These are phyloP conservation scores for Helleia helle DNA, from an alignment of 2,888 invertebrate species.

Conservation along the genomic window DNA sequence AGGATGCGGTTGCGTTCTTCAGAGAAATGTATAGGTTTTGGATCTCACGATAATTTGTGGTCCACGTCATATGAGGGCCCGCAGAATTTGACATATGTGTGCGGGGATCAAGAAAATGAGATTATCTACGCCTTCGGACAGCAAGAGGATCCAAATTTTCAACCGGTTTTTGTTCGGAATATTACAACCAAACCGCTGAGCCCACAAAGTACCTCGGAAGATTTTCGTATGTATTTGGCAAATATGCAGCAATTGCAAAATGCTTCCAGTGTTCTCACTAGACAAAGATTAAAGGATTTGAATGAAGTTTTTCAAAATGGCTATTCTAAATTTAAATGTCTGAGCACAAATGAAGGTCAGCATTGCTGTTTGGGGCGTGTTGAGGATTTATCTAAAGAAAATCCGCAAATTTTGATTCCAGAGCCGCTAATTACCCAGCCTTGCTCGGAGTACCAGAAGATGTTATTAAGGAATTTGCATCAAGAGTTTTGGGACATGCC, in stretches of 20 bases:
- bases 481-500: slow-evolving; percentile 97
- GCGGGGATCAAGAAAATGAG: slow-evolving; percentile 66
- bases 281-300: slow-evolving; percentile 75
- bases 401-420: slow-evolving; percentile 54
- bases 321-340: slow-evolving; percentile 60
- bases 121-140: slow-evolving; percentile 63
- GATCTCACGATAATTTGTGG: slow-evolving; percentile 70
- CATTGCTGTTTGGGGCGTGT: slow-evolving; percentile 51
- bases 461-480: slow-evolving; percentile 76
- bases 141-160: slow-evolving; percentile 50
- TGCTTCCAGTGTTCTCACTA: slow-evolving; percentile 76
- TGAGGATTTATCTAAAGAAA: slow-evolving; percentile 38
- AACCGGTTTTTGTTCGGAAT: slow-evolving; percentile 60
- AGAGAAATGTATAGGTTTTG: slow-evolving; percentile 46
- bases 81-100: slow-evolving; percentile 55
- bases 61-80: slow-evolving; percentile 56
- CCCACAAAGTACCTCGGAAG: slow-evolving; percentile 78
- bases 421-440: slow-evolving; percentile 50
- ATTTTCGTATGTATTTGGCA: slow-evolving; percentile 80
- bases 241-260: slow-evolving; percentile 83
- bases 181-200: slow-evolving; percentile 78
- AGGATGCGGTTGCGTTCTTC: slow-evolving; percentile 42
- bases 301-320: slow-evolving; percentile 74
- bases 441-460: slow-evolving; percentile 76
- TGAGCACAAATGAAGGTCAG: slow-evolving; percentile 37